phyloP scores from a whole-genome alignment of 2,888 invertebrate species.

The Harpagoxenus sublaevis region DNA sequence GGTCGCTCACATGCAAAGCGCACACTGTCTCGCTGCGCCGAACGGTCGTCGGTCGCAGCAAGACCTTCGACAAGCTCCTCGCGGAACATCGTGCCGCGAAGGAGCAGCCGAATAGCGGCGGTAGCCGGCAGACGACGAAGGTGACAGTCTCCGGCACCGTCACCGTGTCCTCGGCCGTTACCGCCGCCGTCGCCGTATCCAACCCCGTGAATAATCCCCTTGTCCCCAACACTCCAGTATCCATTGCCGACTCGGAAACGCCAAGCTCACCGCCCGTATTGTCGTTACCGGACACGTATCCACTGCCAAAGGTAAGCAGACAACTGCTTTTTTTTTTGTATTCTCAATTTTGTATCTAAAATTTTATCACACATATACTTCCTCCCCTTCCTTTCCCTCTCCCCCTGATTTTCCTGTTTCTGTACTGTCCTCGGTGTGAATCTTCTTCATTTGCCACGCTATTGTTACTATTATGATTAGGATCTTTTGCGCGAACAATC shows the following conservation, averaged over 20 bases:
- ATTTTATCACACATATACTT: neutral
- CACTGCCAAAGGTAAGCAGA: slow-evolving; percentile 84
- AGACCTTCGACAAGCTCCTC: slow-evolving; percentile 92
- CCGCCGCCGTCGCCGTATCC: slow-evolving; percentile 59
- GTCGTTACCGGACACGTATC: slow-evolving; percentile 85
- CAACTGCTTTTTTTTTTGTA: neutral
- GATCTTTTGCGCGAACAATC: slow-evolving; percentile 32
- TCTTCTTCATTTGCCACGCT: slow-evolving; percentile 37
- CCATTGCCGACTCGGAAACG: slow-evolving; percentile 89
- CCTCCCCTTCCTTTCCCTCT: neutral
- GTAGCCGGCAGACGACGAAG: slow-evolving; percentile 74
- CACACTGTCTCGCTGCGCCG: slow-evolving; percentile 91
- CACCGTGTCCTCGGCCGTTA: slow-evolving; percentile 70
- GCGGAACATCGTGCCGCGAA: slow-evolving; percentile 91
- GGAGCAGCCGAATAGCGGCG: slow-evolving; percentile 85
- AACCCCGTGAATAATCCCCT: slow-evolving; percentile 78
- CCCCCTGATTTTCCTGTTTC: neutral
- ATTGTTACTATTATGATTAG: slow-evolving; percentile 31
- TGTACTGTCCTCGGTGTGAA: slow-evolving; percentile 42
- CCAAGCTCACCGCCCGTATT: slow-evolving; percentile 86
- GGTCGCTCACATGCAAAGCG: slow-evolving; percentile 92
- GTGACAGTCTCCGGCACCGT: slow-evolving; percentile 76
- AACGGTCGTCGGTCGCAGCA: slow-evolving; percentile 90
- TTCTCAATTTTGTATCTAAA: slow-evolving; percentile 26
- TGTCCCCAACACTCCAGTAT: slow-evolving; percentile 85